Evolutionary conservation across 2,113 vertebrate species (phyloP).

Genomic region (Muntiacus muntjak): DNA sequence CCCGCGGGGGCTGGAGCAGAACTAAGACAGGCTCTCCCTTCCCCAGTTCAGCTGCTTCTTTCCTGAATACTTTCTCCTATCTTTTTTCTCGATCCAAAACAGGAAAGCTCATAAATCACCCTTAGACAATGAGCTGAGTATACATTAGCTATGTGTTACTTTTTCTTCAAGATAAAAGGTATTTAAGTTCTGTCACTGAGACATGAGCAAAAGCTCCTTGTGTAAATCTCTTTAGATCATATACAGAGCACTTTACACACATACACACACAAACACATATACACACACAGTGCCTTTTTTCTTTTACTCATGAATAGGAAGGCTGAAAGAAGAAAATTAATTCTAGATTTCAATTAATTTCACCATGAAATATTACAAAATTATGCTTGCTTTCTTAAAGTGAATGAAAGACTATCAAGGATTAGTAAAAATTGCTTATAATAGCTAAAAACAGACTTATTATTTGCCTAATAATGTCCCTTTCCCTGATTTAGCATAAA

Average conservation of each 20-base stretch:
- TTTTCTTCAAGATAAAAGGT: neutral
- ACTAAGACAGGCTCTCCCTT: neutral
- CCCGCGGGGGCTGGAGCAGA: neutral
- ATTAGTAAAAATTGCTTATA: neutral
- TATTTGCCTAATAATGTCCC: neutral
- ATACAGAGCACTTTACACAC: neutral
- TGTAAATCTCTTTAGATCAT: neutral
- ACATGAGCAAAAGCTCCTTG: neutral
- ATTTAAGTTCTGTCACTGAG: neutral
- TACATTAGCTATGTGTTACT: neutral
- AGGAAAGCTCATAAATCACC: neutral
- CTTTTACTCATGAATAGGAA: neutral
- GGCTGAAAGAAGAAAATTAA: neutral
- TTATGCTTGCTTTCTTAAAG: neutral
- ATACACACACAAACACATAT: neutral
- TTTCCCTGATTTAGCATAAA: neutral
- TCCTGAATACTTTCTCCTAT: neutral
- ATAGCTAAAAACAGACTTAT: neutral
- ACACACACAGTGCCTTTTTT: neutral
- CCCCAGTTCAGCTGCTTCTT: no score
- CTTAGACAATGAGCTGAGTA: neutral
- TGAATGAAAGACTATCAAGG: neutral
- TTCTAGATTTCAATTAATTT: neutral
- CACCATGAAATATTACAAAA: neutral
- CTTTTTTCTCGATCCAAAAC: neutral